A percentile compares a stretch with the other conserved stretches of the same genome.
phyloP scores from a whole-genome alignment of 2,113 vertebrate genomes.

The Pontoporia blainvillei region DNA sequence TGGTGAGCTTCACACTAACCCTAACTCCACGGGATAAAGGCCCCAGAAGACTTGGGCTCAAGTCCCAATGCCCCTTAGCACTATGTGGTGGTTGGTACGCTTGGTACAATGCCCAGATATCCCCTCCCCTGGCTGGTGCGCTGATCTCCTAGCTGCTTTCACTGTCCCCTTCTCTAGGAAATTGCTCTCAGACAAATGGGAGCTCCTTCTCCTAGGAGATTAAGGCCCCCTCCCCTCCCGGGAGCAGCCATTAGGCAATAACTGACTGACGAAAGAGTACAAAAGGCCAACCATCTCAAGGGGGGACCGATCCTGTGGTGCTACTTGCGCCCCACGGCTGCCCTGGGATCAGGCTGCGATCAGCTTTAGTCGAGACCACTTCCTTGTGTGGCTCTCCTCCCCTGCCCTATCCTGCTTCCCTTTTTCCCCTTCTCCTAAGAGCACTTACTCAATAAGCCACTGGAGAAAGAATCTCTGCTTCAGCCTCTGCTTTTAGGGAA shows the following conservation, averaged over 20 bases:
- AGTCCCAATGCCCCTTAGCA: background rate
- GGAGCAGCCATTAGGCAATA: background rate
- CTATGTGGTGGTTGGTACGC: fast-evolving
- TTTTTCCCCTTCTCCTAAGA: background rate
- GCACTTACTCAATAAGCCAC: background rate
- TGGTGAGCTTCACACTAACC: background rate
- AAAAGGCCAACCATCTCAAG: background rate
- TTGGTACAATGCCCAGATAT: background rate
- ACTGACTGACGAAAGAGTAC: background rate
- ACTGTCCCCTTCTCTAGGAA: background rate
- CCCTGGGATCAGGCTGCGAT: background rate
- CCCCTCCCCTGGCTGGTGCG: background rate
- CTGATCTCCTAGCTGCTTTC: background rate
- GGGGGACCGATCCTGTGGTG: too few species aligned
- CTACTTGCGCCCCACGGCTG: background rate
- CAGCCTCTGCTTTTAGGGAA: background rate
- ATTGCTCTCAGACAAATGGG: background rate
- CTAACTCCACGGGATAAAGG: background rate
- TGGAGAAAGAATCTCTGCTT: background rate
- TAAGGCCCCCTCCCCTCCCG: background rate
- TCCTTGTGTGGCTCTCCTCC: background rate
- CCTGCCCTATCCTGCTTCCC: background rate
- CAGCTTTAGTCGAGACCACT: background rate
- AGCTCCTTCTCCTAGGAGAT: background rate
- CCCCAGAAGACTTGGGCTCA: background rate